Conservation (phyloP, 2,888 invertebrate species). For the Cephus pygmeus region DNA sequence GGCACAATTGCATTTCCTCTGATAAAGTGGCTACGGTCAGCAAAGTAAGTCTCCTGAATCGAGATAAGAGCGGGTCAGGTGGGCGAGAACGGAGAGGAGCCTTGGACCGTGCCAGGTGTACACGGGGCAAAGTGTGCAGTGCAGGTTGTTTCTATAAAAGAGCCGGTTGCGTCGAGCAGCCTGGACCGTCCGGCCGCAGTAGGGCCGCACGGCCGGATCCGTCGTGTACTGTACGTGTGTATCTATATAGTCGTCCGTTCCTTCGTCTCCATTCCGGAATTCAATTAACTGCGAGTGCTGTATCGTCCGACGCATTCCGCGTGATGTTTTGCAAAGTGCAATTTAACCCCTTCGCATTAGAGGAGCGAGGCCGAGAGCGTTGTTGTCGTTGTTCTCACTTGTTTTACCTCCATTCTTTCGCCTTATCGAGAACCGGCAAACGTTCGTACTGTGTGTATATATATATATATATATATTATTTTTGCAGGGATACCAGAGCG, state of each 20-base stretch:
- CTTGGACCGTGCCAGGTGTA: not conserved
- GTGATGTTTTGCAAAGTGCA: not conserved
- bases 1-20: constrained; percentile 19
- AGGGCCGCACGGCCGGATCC: not conserved
- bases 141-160: not conserved
- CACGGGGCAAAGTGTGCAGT: not conserved
- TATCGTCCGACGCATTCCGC: not conserved
- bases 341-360: not conserved
- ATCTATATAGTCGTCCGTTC: not conserved
- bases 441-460: not conserved
- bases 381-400: not conserved
- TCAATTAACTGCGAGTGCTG: not conserved
- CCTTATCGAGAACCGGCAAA: not conserved
- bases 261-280: not conserved
- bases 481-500: no score
- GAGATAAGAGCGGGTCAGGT: constrained; percentile 23
- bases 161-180: not conserved
- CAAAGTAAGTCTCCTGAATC: constrained; percentile 10
- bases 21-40: constrained; percentile 15
- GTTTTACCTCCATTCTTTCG: not conserved
- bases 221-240: not conserved
- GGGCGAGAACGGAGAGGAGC: not conserved
- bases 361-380: not conserved
- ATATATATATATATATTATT: no score
- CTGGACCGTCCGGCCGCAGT: not conserved